Conservation (phyloP, 2,797 vertebrate species). For the Coilia nasus region DNA sequence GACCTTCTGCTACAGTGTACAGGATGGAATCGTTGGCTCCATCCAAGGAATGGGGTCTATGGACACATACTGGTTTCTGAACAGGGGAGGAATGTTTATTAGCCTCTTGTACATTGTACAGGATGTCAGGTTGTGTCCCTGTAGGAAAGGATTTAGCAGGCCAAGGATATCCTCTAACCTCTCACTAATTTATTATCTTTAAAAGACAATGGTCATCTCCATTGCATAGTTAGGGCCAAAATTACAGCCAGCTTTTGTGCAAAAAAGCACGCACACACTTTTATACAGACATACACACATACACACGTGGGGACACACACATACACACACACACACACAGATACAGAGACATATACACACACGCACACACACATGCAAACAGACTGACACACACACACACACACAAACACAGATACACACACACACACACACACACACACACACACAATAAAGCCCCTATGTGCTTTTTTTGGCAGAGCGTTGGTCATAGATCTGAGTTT, state of each 20-base stretch:
- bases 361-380: background rate
- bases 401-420: slow-evolving; percentile 14
- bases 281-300: background rate
- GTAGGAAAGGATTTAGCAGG: slow-evolving; percentile 56
- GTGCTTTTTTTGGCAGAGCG: background rate
- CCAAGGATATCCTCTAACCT: too few relatives aligned
- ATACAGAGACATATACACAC: background rate
- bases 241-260: too few relatives aligned
- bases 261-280: too few relatives aligned
- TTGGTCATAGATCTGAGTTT: background rate
- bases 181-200: too few relatives aligned
- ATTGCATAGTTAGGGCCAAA: too few relatives aligned
- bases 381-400: background rate
- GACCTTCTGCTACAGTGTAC: too few relatives aligned
- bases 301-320: background rate
- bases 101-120: too few relatives aligned
- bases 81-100: too few relatives aligned
- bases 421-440: slow-evolving; percentile 19
- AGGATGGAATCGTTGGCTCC: too few relatives aligned
- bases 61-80: too few relatives aligned
- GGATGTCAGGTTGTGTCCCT: too few relatives aligned
- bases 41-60: too few relatives aligned
- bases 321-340: background rate
- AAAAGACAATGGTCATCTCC: slow-evolving; percentile 69
- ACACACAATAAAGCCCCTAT: background rate